Evolutionary conservation across 2,888 invertebrate species (phyloP).

Genomic region (Drosophila picticornis): DNA sequence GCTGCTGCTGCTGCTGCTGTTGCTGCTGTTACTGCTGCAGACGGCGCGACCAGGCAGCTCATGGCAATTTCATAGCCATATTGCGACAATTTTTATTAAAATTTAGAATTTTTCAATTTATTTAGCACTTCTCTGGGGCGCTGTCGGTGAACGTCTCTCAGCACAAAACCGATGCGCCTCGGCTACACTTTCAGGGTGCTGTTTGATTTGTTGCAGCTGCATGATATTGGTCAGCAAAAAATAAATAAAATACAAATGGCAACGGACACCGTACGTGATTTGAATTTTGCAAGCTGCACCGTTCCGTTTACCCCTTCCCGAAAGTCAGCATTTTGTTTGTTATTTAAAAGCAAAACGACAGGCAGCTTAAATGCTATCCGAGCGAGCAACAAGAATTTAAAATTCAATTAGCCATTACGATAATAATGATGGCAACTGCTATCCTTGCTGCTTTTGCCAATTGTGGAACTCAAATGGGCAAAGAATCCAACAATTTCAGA

Average conservation of each 20-base stretch:
- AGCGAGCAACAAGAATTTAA: slow-evolving; percentile 21
- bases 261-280: slow-evolving; percentile 70
- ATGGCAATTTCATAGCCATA: slow-evolving; percentile 76
- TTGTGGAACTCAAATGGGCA: slow-evolving; percentile 12
- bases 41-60: slow-evolving; percentile 47
- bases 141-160: slow-evolving; percentile 3
- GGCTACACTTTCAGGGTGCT: slow-evolving; percentile 2
- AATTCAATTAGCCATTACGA: slow-evolving; percentile 57
- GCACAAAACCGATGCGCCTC: neutral
- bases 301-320: slow-evolving; percentile 10
- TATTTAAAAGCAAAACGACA: slow-evolving; percentile 37
- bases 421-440: slow-evolving; percentile 23
- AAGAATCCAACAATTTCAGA: neutral
- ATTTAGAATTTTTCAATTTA: slow-evolving; percentile 79
- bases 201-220: slow-evolving; percentile 80
- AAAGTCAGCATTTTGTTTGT: slow-evolving; percentile 29
- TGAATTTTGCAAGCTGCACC: slow-evolving; percentile 54
- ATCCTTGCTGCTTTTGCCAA: slow-evolving; percentile 17
- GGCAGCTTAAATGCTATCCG: slow-evolving; percentile 22
- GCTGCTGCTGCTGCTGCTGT: neutral
- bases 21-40: slow-evolving; percentile 7
- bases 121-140: slow-evolving; percentile 58
- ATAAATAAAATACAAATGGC: slow-evolving; percentile 48
- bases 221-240: slow-evolving; percentile 75
- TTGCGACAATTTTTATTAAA: slow-evolving; percentile 80